A percentile compares a stretch with the other conserved stretches of the same genome.
phyloP scores from a whole-genome alignment of 2,113 vertebrate genomes.

The Meleagris gallopavo region DNA sequence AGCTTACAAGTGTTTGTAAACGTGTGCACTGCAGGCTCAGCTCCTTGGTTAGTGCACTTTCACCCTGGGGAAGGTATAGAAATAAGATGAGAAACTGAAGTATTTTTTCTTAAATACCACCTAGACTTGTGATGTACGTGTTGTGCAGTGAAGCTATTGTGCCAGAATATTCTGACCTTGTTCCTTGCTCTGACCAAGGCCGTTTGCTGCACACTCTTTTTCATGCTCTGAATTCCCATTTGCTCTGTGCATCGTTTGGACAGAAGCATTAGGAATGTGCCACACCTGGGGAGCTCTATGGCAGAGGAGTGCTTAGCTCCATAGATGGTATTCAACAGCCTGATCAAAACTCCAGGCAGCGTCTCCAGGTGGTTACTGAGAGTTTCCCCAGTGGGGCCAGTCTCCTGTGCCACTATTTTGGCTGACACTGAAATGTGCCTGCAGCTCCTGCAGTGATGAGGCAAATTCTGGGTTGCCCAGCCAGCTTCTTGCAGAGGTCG shows the following conservation, averaged over 20 bases:
- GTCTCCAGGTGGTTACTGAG: neutral
- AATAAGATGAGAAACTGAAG: neutral
- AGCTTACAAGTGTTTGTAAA: neutral
- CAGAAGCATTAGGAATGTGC: neutral
- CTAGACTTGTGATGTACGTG: neutral
- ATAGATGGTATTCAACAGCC: neutral
- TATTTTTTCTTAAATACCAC: neutral
- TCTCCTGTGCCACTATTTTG: too few relatives aligned
- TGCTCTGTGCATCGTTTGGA: neutral
- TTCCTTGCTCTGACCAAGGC: neutral
- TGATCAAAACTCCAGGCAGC: neutral
- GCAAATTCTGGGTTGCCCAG: too few relatives aligned
- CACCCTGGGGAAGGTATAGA: neutral
- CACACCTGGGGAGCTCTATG: neutral
- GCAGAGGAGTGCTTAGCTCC: neutral
- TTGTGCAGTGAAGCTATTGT: neutral
- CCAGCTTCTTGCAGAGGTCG: too few relatives aligned
- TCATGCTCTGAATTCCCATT: neutral
- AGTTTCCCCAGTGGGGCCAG: neutral
- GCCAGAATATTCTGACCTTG: neutral
- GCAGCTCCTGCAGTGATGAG: neutral
- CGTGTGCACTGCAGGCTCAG: rapidly evolving
- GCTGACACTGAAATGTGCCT: neutral
- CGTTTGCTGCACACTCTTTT: neutral
- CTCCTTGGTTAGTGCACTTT: rapidly evolving